These are phyloP conservation scores for Takifugu bimaculatus DNA, from an alignment of 2,113 vertebrate species.

Conservation along the genomic window DNA sequence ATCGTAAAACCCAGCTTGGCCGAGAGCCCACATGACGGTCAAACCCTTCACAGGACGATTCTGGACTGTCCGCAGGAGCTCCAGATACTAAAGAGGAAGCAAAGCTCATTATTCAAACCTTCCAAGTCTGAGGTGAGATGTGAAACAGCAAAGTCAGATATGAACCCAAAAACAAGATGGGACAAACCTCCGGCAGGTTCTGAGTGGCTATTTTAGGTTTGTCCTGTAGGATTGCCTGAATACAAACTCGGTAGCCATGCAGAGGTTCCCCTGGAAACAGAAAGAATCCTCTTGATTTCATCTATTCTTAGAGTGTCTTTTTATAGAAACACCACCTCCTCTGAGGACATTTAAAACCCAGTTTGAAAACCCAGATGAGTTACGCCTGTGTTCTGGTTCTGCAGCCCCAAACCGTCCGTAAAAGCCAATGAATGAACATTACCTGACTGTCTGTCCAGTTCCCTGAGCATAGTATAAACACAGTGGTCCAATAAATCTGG, in stretches of 20 bases:
- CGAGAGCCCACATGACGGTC: conserved; percentile 93
- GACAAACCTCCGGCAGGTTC: conserved; percentile 84
- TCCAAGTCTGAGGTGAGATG: conserved; percentile 6
- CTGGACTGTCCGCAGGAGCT: conserved; percentile 87
- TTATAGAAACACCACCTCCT: no score
- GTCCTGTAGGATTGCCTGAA: conserved; percentile 88
- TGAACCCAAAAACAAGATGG: neutral
- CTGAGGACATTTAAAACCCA: no score
- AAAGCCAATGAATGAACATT: neutral
- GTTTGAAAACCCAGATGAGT: no score
- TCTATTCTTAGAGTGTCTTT: no score
- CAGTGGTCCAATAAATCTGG: conserved; percentile 93
- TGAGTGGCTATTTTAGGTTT: conserved; percentile 82
- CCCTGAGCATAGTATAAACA: conserved; percentile 88
- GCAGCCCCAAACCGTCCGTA: neutral
- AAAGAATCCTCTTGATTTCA: neutral
- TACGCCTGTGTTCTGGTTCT: no score
- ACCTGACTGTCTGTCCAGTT: conserved; percentile 86
- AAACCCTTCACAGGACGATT: conserved; percentile 86
- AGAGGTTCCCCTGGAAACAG: conserved; percentile 80
- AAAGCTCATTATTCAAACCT: neutral
- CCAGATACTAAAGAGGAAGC: conserved; percentile 79
- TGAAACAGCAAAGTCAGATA: neutral
- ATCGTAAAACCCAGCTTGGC: conserved; percentile 86
- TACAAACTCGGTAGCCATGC: conserved; percentile 93